Conservation (phyloP, 2,888 invertebrate genomes). For the Lutraria lutraria region DNA sequence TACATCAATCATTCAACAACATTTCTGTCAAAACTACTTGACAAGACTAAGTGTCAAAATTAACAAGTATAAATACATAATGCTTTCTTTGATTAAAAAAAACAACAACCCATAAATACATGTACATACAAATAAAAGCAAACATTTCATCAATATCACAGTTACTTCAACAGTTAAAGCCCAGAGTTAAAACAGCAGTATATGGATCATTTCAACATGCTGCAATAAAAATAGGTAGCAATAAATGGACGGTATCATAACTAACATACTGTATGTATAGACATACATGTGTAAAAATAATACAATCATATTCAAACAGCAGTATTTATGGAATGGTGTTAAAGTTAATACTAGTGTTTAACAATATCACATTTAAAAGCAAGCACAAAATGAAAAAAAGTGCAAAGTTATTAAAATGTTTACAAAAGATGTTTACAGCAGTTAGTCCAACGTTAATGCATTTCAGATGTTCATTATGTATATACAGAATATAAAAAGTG, state of each 20-base stretch:
- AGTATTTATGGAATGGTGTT: not conserved
- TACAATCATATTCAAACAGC: constrained; percentile 2
- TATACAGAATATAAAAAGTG: not conserved
- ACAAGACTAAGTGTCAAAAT: not conserved
- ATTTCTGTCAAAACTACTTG: not conserved
- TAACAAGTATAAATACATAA: not conserved
- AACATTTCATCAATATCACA: not conserved
- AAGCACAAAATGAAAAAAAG: not conserved
- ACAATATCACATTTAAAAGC: not conserved
- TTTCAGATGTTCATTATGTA: not conserved
- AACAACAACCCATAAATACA: not conserved
- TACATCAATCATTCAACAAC: not conserved
- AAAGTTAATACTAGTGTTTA: not conserved
- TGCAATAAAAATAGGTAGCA: not conserved
- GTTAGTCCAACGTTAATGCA: not conserved
- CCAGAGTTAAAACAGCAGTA: not conserved
- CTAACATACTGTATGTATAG: not conserved
- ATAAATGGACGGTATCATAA: not conserved
- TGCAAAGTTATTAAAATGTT: constrained; percentile 3
- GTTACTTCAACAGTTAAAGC: constrained; percentile 15
- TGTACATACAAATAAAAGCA: not conserved
- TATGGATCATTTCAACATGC: not conserved
- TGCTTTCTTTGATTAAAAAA: not conserved
- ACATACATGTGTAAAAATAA: not conserved
- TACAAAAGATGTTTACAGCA: not conserved